Base-by-base conservation (phyloP, 2,888 invertebrate species). In the Arge pagana region DNA sequence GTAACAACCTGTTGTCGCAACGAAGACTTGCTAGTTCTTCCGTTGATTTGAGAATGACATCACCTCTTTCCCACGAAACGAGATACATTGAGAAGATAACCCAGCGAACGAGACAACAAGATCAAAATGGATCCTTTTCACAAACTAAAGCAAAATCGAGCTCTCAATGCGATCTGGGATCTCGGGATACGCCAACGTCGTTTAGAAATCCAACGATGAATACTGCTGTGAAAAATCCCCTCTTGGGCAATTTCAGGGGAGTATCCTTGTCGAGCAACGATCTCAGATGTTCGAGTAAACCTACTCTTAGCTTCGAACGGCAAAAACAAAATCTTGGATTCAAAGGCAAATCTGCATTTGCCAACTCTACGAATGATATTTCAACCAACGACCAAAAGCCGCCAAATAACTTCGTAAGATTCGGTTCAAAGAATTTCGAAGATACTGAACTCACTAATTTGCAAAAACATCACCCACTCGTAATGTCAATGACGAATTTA, bases 401-500 rank as follows among this genome's bases (percentile, higher is more conserved):
- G 5, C 10, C 33, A 4, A 50, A 50, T 40, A 13, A 24, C 15
- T 41, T 40, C 40, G 21, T 21, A n/a, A 50, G 37, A 18, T n/a
- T 50, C 7, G 37, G 37, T 33, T 50, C 50, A 31, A 11, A 33
- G 6, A 50, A 50, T 31, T 50, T 50, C 21, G 11, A 23, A 16
- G 15, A 19, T 21, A 16, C 16, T 16, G 31, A 41, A 33, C 6
- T 31, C 15, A 31, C 19, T 6, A 33, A 50, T 21, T 11, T 41
- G 23, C 40, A 4, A 8, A 31, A n/a, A n/a, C 11, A 50, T 49
- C 15, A 39, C 31, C 50, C 36, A 26, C 24, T 50, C 16, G 50
- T 30, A 7, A 41, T n/a, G 18, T 50, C 50, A 5, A 50, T 50
- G 50, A 21, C 30, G 19, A 30, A 50, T 50, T 41, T 50, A 21